Evolutionary conservation across 2,888 invertebrate genomes (phyloP), one percentile per base, ranked within the genome.

Genomic region (Leptinotarsa tumamoca): DNA sequence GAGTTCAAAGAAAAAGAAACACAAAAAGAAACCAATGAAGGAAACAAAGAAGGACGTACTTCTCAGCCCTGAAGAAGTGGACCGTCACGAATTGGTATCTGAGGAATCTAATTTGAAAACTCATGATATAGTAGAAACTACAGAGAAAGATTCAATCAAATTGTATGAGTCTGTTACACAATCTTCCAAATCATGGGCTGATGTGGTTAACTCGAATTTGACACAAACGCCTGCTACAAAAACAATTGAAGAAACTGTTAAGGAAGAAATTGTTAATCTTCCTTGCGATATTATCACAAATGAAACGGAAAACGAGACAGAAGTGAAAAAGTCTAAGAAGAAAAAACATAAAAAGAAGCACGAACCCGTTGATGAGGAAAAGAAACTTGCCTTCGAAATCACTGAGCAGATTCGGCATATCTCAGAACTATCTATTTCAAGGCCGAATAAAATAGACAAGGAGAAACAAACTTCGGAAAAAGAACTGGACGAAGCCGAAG

Each of bases 311-410:
- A 49, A 21, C 3, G 23, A 43, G 2, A 14, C 67, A 14, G 21
- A 15, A n/a, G 80, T 74, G 18, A 80, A 75, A 33, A 74, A 72
- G 58, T 68, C 72, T 10, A 78, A 76, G 52, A 80, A 77, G 66
- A 79, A 75, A 52, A 80, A 79, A 67, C 74, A 80, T 21, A 79
- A 78, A 56, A 78, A 78, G 67, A 80, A 82, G 67, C 76, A 75
- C n/a, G 68, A 72, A 27, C 50, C 49, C 50, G 17, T 71, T 56
- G 76, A 78, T 49, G 78, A 79, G 52, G 78, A 79, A 23, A 27
- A 33, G 49, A 79, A 80, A 68, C 80, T 79, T n/a, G 78, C 79
- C 4, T 80, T 79, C 71, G 75, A 73, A 67, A 70, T 80, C 18
- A 78, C 76, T 10, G 81, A 80, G 69, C 78, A 81, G 68, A 81